A percentile compares a stretch with the other conserved stretches of the same genome.
phyloP scores from a whole-genome alignment of 2,888 invertebrate genomes.

The Oconnorella tubifera region DNA sequence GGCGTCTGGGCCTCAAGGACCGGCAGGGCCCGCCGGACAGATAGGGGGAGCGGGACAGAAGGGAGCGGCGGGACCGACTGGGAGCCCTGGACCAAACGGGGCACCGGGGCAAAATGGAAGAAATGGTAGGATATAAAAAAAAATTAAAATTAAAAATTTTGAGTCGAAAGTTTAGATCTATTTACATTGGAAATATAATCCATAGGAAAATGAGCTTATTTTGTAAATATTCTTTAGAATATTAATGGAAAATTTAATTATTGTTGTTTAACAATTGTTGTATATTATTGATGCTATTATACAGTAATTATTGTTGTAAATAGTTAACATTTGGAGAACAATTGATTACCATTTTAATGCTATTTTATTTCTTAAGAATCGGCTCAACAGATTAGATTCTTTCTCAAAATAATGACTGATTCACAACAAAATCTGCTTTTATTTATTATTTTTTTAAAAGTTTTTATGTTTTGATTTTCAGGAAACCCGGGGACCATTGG shows the following conservation, averaged over 20 bases:
- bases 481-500: neutral
- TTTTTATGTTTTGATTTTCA: slow-evolving; percentile 4
- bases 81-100: slow-evolving; percentile 27
- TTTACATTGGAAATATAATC: neutral
- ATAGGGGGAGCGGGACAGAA: slow-evolving; percentile 7
- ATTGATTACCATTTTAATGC: too few species aligned
- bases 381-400: too few species aligned
- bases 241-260: too few species aligned
- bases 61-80: slow-evolving; percentile 22
- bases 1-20: slow-evolving; percentile 14
- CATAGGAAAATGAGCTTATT: neutral
- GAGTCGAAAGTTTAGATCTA: neutral
- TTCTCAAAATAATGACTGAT: too few species aligned
- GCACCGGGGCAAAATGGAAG: slow-evolving; percentile 16
- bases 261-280: too few species aligned
- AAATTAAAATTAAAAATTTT: neutral
- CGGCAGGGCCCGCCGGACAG: slow-evolving; percentile 4
- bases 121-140: too few species aligned
- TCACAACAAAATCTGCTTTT: neutral
- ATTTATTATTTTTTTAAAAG: neutral
- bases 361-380: too few species aligned
- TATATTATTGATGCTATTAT: too few species aligned
- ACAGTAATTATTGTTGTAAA: too few species aligned
- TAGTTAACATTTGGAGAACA: too few species aligned
- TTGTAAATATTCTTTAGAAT: neutral